phyloP scores from a whole-genome alignment of 2,797 vertebrate genomes.

The Fistularia tabacaria region DNA sequence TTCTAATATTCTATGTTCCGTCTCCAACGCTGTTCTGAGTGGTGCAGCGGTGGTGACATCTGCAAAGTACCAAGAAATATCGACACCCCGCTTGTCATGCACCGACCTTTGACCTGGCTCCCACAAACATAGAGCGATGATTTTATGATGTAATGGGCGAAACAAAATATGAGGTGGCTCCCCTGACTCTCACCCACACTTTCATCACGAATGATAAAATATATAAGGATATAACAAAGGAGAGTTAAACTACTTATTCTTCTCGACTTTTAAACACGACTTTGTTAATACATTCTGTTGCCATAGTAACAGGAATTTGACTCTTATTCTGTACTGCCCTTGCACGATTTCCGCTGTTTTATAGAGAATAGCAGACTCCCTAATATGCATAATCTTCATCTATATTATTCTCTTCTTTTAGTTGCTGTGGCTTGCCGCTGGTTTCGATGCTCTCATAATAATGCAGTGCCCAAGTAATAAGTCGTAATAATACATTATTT shows the following conservation, averaged over 20 bases:
- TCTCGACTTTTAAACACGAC: background rate
- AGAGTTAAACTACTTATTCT: background rate
- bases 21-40: no score
- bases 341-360: background rate
- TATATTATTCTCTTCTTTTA: constrained; percentile 4
- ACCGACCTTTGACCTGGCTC: no score
- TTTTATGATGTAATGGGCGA: no score
- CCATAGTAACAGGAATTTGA: constrained; percentile 23
- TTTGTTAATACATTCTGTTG: constrained; percentile 12
- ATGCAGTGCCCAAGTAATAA: background rate
- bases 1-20: no score
- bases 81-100: no score
- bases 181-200: background rate
- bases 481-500: no score
- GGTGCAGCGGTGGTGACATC: no score
- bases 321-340: background rate
- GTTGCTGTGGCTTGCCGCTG: background rate
- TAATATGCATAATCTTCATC: background rate
- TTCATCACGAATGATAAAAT: background rate
- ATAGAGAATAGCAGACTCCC: background rate
- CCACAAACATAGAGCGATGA: no score
- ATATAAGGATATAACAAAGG: background rate
- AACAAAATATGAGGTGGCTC: background rate
- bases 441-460: background rate
- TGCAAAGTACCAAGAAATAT: no score